Evolutionary conservation across 2,888 invertebrate species (phyloP), one percentile per base, ranked within the genome.

Genomic region (Xanthorhoe designata): DNA sequence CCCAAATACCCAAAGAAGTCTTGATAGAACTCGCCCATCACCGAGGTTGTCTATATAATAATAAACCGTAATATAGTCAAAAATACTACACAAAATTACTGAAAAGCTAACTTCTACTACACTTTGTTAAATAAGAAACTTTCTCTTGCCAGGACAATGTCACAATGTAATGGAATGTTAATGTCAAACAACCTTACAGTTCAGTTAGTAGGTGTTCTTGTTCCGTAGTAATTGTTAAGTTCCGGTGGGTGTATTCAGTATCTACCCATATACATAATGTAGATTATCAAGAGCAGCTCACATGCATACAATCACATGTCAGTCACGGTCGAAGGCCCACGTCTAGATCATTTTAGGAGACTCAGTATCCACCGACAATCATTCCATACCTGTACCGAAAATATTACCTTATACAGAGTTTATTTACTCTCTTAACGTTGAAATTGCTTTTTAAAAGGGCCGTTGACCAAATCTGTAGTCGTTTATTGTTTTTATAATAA

Each of bases 241-340:
- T 89, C 87, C 86, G 87, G 87, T 89, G 85, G 88, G 89, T 84
- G 88, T 86, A 74, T 75, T 74, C 51, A 32, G 17, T n/a, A 51
- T 6, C 10, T 29, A 61, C 19, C 19, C 32, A 17, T 78, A 81
- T 3, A 42, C 13, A 42, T 13, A 32, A 42, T 13, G 38, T 42
- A 13, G 2, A 13, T 81, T 42, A 54, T 15, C 52, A 59, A 62
- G 59, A 42, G 82, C 81, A 79, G 72, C 79, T 85, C 74, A 89
- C 89, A 87, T 85, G 79, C 86, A 89, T 86, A 89, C 88, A 89
- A 90, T 90, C 71, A 78, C 67, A 80, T 83, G 83, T 76, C 84
- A 76, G 74, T 81, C 82, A 81, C 66, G 71, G 77, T 59, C 72
- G 70, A 77, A 77, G 71, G 61, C 53, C 68, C 38, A 61, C 58